Conservation (phyloP, 2,888 invertebrate genomes). For the Ormyrus nitidulus region DNA sequence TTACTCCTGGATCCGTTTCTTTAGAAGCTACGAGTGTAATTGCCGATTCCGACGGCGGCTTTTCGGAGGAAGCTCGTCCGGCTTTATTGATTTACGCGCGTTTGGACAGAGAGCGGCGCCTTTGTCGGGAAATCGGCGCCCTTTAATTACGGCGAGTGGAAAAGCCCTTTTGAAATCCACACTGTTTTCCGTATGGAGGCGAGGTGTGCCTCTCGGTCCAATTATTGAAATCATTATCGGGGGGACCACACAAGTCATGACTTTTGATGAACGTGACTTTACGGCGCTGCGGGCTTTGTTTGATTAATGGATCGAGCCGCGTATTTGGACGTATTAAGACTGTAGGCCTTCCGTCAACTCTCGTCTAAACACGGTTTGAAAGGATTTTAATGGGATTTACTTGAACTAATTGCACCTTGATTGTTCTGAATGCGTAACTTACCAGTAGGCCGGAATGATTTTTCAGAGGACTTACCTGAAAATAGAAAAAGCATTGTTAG, state of each 20-base stretch:
- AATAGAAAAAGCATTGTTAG: too few relatives aligned
- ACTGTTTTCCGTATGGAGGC: conserved; percentile 4
- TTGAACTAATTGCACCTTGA: too few relatives aligned
- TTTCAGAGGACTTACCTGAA: too few relatives aligned
- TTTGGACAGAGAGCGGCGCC: background rate
- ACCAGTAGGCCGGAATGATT: too few relatives aligned
- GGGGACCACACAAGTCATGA: conserved; percentile 33
- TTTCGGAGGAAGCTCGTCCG: conserved; percentile 23
- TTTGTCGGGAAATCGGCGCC: conserved; percentile 45
- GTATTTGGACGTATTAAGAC: too few relatives aligned
- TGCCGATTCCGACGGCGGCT: conserved; percentile 11
- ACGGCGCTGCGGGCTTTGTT: background rate
- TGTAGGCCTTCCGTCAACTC: background rate
- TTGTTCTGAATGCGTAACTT: too few relatives aligned
- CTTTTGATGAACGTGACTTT: conserved; percentile 9
- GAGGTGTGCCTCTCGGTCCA: conserved; percentile 7
- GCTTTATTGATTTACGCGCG: conserved; percentile 34
- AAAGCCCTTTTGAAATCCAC: conserved; percentile 11
- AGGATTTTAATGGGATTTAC: too few relatives aligned
- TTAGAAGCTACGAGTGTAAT: conserved; percentile 21
- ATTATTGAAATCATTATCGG: conserved; percentile 1
- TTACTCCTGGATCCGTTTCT: background rate
- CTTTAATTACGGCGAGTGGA: conserved; percentile 47
- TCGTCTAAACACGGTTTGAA: background rate
- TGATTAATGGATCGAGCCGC: conserved; percentile 19